Evolutionary conservation across 1,140 invertebrate species (phyloP).

Genomic region (Hyles euphorbiae): DNA sequence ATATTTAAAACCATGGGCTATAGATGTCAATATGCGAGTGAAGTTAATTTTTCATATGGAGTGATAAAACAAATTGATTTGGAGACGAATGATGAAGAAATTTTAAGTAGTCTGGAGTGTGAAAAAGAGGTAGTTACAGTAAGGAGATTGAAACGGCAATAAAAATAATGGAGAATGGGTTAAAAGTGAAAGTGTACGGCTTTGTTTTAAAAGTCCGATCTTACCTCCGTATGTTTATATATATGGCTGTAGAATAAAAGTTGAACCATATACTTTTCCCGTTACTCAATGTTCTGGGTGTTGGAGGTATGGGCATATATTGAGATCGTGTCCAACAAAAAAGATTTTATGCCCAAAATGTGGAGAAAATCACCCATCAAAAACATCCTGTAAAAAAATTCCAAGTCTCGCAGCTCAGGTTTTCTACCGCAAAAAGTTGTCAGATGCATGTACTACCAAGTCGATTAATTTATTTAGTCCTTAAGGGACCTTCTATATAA

Average conservation of each 20-base stretch:
- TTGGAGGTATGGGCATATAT: slow-evolving; percentile 19
- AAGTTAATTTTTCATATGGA: slow-evolving; percentile 20
- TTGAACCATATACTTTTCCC: slow-evolving; percentile 17
- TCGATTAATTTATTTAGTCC: too few relatives aligned
- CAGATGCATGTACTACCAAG: too few relatives aligned
- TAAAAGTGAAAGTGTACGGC: slow-evolving; percentile 21
- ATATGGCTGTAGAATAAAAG: slow-evolving; percentile 11
- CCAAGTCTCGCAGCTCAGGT: too few relatives aligned
- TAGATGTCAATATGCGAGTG: slow-evolving; percentile 9
- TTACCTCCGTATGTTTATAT: slow-evolving; percentile 24
- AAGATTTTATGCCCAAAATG: slow-evolving; percentile 29
- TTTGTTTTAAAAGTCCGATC: slow-evolving; percentile 22
- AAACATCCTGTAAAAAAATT: too few relatives aligned
- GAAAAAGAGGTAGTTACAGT: slow-evolving; percentile 20
- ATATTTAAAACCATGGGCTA: neutral
- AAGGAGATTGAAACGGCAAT: slow-evolving; percentile 24
- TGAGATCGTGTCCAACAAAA: slow-evolving; percentile 15
- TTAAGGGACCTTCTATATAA: too few relatives aligned
- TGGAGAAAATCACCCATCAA: slow-evolving; percentile 15
- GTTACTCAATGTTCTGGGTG: slow-evolving; percentile 19
- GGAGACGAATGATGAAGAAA: slow-evolving; percentile 20
- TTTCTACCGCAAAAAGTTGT: too few relatives aligned
- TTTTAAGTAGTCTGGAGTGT: slow-evolving; percentile 13
- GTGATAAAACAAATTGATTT: slow-evolving; percentile 24
- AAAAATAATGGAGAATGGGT: slow-evolving; percentile 22